phyloP scores from a whole-genome alignment of 2,888 invertebrate genomes.

The Sarcophaga carnaria region DNA sequence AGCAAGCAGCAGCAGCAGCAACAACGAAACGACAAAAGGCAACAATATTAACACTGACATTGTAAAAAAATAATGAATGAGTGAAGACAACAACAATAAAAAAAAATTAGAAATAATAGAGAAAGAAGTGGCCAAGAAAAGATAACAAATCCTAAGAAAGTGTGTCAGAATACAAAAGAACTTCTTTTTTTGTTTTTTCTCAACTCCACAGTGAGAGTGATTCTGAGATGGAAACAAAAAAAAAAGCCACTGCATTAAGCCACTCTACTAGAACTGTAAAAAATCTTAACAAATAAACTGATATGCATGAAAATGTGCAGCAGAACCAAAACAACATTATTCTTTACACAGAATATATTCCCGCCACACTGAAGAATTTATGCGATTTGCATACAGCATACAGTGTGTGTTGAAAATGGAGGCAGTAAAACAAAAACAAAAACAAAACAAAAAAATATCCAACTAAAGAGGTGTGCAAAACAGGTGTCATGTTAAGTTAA shows the following conservation, averaged over 20 bases:
- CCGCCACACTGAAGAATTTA: background rate
- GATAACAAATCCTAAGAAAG: constrained; percentile 62
- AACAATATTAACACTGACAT: constrained; percentile 28
- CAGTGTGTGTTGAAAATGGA: constrained; percentile 19
- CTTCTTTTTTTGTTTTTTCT: constrained; percentile 24
- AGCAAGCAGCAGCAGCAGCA: background rate
- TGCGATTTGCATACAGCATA: background rate
- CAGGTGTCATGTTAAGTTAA: constrained; percentile 70
- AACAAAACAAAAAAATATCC: constrained; percentile 14
- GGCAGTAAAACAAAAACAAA: constrained; percentile 22
- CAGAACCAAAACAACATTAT: background rate
- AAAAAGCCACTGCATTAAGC: background rate
- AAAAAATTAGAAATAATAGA: constrained; percentile 17
- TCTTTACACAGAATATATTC: background rate
- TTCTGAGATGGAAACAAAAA: constrained; percentile 37
- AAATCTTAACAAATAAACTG: constrained; percentile 44
- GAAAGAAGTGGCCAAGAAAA: constrained; percentile 23
- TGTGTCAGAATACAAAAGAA: constrained; percentile 64
- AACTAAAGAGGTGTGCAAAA: constrained; percentile 68
- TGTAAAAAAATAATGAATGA: constrained; percentile 10
- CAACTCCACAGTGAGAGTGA: constrained; percentile 59
- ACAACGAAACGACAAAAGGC: constrained; percentile 40
- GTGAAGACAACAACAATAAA: constrained; percentile 7
- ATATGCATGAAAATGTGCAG: constrained; percentile 47
- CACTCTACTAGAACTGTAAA: background rate